These are phyloP conservation scores for Vanessa atalanta DNA, from an alignment of 1,140 invertebrate species.

Conservation along the genomic window DNA sequence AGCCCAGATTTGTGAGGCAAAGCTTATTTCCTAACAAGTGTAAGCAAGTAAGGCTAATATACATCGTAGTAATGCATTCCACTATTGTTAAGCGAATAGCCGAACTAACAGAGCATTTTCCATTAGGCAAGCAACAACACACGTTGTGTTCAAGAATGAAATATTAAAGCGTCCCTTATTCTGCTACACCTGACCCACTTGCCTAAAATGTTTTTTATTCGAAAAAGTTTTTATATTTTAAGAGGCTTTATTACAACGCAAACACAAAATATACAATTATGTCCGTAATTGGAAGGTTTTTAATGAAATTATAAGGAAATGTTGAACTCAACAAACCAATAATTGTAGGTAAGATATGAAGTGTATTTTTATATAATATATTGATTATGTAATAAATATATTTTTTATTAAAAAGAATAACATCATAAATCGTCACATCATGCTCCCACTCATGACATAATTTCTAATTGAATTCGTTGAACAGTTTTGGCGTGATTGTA, in stretches of 20 bases:
- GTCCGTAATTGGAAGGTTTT: not conserved
- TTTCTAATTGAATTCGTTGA: too few relatives aligned
- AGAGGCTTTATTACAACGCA: not conserved
- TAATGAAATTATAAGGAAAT: too few relatives aligned
- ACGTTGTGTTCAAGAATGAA: slow-evolving; percentile 41
- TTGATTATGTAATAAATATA: too few relatives aligned
- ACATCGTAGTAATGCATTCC: not conserved
- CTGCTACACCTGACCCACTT: slow-evolving; percentile 43
- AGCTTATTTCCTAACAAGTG: not conserved
- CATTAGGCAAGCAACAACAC: slow-evolving; percentile 41
- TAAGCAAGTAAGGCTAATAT: not conserved
- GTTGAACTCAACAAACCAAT: too few relatives aligned
- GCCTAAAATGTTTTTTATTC: slow-evolving; percentile 34
- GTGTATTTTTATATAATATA: too few relatives aligned
- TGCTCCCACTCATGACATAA: too few relatives aligned
- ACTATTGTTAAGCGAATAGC: slow-evolving; percentile 5
- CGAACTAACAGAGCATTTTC: slow-evolving; percentile 49
- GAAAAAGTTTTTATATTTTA: slow-evolving; percentile 16
- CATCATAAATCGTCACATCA: too few relatives aligned
- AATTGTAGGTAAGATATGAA: too few relatives aligned
- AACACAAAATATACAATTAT: not conserved
- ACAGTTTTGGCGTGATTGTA: too few relatives aligned
- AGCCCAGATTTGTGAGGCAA: too few relatives aligned
- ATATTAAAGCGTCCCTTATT: slow-evolving; percentile 47
- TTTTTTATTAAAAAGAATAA: too few relatives aligned